Conservation (phyloP, 2,113 vertebrate species). For the Mixornis gularis region DNA sequence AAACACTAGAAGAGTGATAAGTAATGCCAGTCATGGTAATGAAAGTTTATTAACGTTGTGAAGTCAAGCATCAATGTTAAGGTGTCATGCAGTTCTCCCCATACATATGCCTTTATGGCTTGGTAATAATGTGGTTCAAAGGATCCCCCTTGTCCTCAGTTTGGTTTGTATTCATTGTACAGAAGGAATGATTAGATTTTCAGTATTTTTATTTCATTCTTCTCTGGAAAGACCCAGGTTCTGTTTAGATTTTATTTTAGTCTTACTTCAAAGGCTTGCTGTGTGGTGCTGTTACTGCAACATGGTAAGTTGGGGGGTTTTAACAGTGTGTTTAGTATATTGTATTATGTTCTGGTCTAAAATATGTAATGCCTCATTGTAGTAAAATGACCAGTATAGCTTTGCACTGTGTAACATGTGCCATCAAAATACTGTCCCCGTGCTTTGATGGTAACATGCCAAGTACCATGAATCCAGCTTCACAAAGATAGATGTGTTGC, state of each 20-base stretch:
- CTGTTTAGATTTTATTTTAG: not conserved
- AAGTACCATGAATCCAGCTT: not conserved
- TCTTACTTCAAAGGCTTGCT: not conserved
- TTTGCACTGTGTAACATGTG: not conserved
- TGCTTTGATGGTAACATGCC: not conserved
- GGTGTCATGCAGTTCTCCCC: not conserved
- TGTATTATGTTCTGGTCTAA: not conserved
- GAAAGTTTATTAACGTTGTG: not conserved
- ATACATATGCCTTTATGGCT: not conserved
- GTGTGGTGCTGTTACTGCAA: not conserved
- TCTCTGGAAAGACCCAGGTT: not conserved
- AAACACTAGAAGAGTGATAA: not conserved
- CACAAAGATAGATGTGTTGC: not conserved
- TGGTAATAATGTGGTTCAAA: fast-evolving
- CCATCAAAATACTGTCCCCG: not conserved
- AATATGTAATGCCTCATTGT: not conserved
- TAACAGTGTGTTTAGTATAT: not conserved
- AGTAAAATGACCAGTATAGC: not conserved
- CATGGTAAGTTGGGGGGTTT: not conserved
- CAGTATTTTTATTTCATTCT: not conserved
- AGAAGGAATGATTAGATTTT: not conserved
- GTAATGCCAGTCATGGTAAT: not conserved
- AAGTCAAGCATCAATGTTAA: not conserved
- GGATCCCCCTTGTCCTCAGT: not conserved
- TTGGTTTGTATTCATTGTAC: not conserved